Base-by-base conservation (phyloP, 2,888 invertebrate species). In the Octodonta nipae region DNA sequence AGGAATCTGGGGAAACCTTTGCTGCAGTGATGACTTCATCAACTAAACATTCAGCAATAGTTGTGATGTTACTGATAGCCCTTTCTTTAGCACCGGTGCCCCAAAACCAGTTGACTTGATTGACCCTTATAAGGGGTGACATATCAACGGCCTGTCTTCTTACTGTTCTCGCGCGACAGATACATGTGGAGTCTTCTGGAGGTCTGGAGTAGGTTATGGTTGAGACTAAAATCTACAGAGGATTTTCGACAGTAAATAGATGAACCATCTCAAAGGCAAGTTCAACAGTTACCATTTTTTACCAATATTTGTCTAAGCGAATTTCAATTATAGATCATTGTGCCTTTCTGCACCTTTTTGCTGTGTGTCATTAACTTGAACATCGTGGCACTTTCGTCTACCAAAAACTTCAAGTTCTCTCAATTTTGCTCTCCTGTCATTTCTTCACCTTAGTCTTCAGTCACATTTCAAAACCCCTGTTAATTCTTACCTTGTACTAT, bases 21-120 rank as follows among this genome's bases (percentile, higher is more conserved):
- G 96, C 95, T 49, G 98, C 98, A 60, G 99, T 99, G 63, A 99
- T 99, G 36, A 99, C 79, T 67, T 99, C 98, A 73, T 99, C 98
- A 60, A 98, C 96, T 55, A 98, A 75, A 66, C 98, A 99, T 66
- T 99, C 98, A 39, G 98, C 96, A 58, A 99, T 98, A 30, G 95
- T 95, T 69, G 98, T 99, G 62, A 98, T 96, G 70, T 98, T 99
- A 58, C 98, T 81, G 80, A 99, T 99, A 30, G 98, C 89, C 41
- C 98, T 93, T 67, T 98, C 96, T 51, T 98, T 81, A 30, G 98
- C 95, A 43, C 98, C 98, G 32, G 96, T 98, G 67, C 96, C 96
- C 58, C 99, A 65, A 56, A 99, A 71, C 95, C 95, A 99, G 64
- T 99, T 95, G 30, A 98, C 98, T 72, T 96, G 96, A 71, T 98